These are phyloP conservation scores for Taenaris catops DNA, from an alignment of 2,888 invertebrate genomes.

Conservation along the genomic window DNA sequence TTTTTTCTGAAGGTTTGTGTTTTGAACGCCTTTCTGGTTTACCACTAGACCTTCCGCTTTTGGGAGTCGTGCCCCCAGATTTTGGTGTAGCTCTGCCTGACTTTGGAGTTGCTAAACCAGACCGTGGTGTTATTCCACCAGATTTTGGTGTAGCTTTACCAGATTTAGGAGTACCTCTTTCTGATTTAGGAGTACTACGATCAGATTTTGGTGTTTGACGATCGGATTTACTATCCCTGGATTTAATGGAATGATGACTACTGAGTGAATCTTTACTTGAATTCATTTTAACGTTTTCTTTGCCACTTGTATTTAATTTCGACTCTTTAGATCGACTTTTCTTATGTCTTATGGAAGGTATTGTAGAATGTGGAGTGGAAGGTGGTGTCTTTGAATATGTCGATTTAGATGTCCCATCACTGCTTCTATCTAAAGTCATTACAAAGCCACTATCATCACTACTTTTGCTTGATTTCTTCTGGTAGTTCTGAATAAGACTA, in stretches of 20 bases:
- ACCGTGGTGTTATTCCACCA: constrained; percentile 61
- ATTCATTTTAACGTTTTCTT: constrained; percentile 60
- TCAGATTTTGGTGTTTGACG: constrained; percentile 69
- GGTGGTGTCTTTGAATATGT: constrained; percentile 73
- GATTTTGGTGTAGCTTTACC: constrained; percentile 68
- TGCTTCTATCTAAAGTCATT: constrained; percentile 72
- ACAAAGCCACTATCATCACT: constrained; percentile 75
- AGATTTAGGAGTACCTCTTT: constrained; percentile 61
- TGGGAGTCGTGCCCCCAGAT: constrained; percentile 73
- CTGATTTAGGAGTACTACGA: constrained; percentile 69
- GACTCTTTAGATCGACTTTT: constrained; percentile 71
- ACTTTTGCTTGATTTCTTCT: constrained; percentile 73
- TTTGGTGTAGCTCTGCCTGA: constrained; percentile 65
- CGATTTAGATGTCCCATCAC: constrained; percentile 71
- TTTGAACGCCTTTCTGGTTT: constrained; percentile 69
- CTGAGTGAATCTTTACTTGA: constrained; percentile 73
- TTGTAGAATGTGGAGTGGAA: constrained; percentile 66
- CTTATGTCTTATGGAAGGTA: constrained; percentile 69
- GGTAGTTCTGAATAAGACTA: constrained; percentile 71
- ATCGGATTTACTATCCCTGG: constrained; percentile 71
- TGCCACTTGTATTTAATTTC: constrained; percentile 55
- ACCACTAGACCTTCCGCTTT: constrained; percentile 77
- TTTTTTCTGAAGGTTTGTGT: constrained; percentile 73
- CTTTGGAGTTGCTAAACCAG: constrained; percentile 66
- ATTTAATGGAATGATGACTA: constrained; percentile 73